Evolutionary conservation across 2,888 invertebrate species (phyloP).

Genomic region (Protula sp.): DNA sequence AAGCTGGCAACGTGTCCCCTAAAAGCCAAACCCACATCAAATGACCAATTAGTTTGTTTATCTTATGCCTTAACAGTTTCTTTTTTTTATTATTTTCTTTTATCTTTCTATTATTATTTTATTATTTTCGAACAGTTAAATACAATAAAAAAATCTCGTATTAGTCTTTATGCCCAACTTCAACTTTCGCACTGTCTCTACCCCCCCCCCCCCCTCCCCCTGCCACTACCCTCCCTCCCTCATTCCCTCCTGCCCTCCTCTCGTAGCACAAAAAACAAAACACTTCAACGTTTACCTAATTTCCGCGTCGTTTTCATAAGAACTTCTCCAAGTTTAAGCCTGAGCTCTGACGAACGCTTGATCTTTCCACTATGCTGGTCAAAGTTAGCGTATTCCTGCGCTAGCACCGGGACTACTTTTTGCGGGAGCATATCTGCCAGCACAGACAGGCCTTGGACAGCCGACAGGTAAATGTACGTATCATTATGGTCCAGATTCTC

Average conservation of each 20-base stretch:
- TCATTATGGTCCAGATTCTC: conserved; percentile 72
- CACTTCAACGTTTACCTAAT: conserved; percentile 61
- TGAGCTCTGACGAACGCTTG: conserved; percentile 47
- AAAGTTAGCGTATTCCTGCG: conserved; percentile 61
- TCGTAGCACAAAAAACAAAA: too few species aligned
- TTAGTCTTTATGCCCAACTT: too few species aligned
- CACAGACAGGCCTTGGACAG: conserved; percentile 70
- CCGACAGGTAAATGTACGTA: conserved; percentile 74
- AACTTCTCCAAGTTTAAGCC: conserved; percentile 76
- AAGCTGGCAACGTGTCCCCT: conserved; percentile 69
- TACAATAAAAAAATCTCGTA: too few species aligned
- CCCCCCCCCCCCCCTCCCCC: too few species aligned
- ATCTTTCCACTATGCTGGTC: not conserved
- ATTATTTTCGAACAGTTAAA: too few species aligned
- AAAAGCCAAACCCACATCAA: too few species aligned
- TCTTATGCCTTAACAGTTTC: not conserved
- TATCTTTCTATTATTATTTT: too few species aligned
- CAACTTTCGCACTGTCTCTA: too few species aligned
- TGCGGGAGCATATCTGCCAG: conserved; percentile 66
- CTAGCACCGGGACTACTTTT: conserved; percentile 64
- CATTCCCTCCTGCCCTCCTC: too few species aligned
- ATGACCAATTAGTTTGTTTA: too few species aligned
- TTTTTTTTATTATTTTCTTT: too few species aligned
- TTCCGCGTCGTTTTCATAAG: conserved; percentile 68
- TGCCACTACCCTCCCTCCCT: too few species aligned